phyloP scores from a whole-genome alignment of 2,888 invertebrate species.

The Gisinianus flammeolus region DNA sequence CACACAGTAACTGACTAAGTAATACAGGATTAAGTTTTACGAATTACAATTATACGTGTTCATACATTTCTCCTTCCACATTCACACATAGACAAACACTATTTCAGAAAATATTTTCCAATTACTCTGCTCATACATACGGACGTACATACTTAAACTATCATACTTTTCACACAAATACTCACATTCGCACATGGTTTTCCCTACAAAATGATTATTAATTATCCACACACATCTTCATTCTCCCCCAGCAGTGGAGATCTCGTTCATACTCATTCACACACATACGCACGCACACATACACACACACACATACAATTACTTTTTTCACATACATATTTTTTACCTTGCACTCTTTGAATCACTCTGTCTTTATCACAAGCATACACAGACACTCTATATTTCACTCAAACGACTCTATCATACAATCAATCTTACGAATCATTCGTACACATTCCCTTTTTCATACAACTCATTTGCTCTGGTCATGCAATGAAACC shows the following conservation, averaged over 20 bases:
- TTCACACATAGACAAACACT: background rate
- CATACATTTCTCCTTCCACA: no score
- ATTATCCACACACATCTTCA: background rate
- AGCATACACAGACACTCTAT: background rate
- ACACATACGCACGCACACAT: background rate
- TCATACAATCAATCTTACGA: background rate
- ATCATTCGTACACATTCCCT: no score
- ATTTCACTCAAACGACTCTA: background rate
- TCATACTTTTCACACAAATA: background rate
- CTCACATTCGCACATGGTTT: background rate
- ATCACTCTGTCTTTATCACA: background rate
- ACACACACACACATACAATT: background rate
- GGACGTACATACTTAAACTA: background rate
- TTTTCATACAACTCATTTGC: no score
- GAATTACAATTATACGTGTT: conserved; percentile 3
- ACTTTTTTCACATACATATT: background rate
- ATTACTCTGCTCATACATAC: background rate
- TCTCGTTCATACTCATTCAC: background rate
- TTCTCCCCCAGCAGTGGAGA: background rate
- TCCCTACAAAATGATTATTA: background rate
- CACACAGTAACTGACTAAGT: background rate
- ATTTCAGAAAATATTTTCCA: background rate
- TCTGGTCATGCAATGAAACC: background rate
- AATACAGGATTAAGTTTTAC: background rate
- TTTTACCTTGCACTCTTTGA: background rate